Evolutionary conservation across 1,140 invertebrate species (phyloP).

Genomic region (Ditylenchus dipsaci): DNA sequence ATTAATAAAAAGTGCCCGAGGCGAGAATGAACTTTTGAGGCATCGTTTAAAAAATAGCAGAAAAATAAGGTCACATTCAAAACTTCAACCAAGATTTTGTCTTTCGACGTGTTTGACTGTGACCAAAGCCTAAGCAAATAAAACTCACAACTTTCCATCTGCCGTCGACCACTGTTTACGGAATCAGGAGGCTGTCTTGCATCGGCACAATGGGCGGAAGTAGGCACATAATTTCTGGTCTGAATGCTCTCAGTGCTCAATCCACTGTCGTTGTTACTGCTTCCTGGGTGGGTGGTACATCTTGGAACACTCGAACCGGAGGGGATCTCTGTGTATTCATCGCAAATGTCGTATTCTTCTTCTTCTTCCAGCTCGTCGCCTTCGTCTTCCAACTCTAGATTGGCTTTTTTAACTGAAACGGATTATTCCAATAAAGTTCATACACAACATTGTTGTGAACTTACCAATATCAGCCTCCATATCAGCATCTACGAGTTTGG

Average conservation of each 20-base stretch:
- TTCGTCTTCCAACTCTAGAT: conserved; percentile 41
- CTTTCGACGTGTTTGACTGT: no score
- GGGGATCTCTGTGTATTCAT: conserved; percentile 16
- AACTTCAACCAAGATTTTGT: no score
- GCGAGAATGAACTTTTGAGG: no score
- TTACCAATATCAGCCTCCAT: conserved; percentile 25
- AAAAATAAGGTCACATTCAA: no score
- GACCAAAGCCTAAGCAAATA: no score
- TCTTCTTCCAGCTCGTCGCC: conserved; percentile 46
- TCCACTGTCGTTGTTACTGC: background rate
- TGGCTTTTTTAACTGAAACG: conserved; percentile 20
- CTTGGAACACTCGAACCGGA: background rate
- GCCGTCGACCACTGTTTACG: no score
- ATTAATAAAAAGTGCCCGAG: no score
- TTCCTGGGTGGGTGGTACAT: no score
- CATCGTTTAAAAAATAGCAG: no score
- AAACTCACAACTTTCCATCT: conserved; percentile 9
- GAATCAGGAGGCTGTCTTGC: background rate
- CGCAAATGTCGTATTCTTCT: conserved; percentile 30
- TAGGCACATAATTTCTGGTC: background rate
- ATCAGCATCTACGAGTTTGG: conserved; percentile 29
- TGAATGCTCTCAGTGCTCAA: conserved; percentile 6
- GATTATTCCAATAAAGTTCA: background rate
- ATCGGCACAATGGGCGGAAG: conserved; percentile 17
- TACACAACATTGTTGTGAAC: background rate